Conservation (phyloP, 2,113 vertebrate species). For the Bucco capensis region DNA sequence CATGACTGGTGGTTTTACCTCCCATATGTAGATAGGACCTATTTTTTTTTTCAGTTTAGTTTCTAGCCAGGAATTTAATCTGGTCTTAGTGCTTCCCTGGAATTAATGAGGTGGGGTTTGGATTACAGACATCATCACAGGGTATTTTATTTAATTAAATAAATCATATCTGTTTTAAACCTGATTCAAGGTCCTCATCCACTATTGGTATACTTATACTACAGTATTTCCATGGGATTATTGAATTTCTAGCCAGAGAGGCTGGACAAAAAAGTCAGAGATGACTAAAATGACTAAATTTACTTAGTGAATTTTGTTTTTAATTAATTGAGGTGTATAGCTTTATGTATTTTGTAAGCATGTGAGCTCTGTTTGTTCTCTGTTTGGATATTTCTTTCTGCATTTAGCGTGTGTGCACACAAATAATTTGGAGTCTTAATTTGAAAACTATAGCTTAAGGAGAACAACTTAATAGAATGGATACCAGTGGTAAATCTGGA, state of each 20-base stretch:
- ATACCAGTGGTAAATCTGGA: background rate
- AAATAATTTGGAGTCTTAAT: background rate
- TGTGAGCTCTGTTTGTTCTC: background rate
- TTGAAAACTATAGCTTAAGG: background rate
- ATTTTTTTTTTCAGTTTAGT: background rate
- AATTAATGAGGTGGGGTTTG: background rate
- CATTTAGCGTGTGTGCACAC: background rate
- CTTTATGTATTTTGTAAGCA: background rate
- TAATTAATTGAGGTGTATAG: background rate
- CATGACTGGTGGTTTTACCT: rapidly evolving
- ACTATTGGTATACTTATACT: background rate
- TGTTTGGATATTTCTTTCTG: background rate
- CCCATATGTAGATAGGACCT: background rate
- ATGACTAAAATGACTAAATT: no score
- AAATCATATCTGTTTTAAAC: background rate
- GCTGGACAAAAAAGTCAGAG: background rate
- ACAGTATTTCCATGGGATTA: background rate
- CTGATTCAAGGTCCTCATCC: background rate
- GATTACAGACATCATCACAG: rapidly evolving
- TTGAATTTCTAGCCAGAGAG: background rate
- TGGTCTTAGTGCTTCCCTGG: background rate
- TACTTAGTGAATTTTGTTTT: background rate
- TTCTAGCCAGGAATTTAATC: background rate
- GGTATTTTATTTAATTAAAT: background rate
- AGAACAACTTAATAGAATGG: background rate